A percentile compares a stretch with the other conserved stretches of the same genome.
phyloP scores from a whole-genome alignment of 2,113 vertebrate genomes.

The Spea bombifrons region DNA sequence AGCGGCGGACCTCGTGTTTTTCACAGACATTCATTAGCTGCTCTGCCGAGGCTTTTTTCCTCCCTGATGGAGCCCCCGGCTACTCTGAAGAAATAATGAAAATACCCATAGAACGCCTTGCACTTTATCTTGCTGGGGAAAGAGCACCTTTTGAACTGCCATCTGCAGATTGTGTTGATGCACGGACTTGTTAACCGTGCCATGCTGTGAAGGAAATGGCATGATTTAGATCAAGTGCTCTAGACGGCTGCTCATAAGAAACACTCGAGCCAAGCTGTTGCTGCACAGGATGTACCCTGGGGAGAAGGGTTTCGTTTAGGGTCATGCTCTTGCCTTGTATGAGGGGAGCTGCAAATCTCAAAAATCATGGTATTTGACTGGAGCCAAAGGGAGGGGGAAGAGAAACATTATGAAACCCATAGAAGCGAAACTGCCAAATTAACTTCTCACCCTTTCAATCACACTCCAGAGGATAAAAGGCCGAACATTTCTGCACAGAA shows the following conservation, averaged over 20 bases:
- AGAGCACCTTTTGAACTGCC: conserved; percentile 84
- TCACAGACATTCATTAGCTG: conserved; percentile 42
- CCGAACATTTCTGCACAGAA: conserved; percentile 79
- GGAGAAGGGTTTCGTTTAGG: conserved; percentile 96
- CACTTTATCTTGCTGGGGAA: conserved; percentile 80
- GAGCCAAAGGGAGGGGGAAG: conserved; percentile 64
- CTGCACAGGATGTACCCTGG: conserved; percentile 97
- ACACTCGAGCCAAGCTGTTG: conserved; percentile 99
- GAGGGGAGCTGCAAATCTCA: conserved; percentile 77
- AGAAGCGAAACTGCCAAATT: conserved; percentile 99
- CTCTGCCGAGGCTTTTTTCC: conserved; percentile 38
- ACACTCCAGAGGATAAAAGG: conserved; percentile 97
- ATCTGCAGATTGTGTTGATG: conserved; percentile 80
- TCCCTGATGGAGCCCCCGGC: conserved; percentile 70
- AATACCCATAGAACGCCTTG: conserved; percentile 70
- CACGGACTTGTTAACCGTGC: conserved; percentile 84
- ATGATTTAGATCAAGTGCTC: conserved; percentile 84
- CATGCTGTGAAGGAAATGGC: conserved; percentile 84
- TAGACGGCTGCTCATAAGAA: conserved; percentile 87
- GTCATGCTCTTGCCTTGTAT: conserved; percentile 88
- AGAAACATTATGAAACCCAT: conserved; percentile 91
- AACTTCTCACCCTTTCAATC: conserved; percentile 99
- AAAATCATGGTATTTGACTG: conserved; percentile 68
- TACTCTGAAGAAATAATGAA: conserved; percentile 75
- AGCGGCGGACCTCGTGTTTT: too few species aligned